Percentiles rank a stretch among this genome's conserved stretches.
phyloP scores from a whole-genome alignment of 2,888 invertebrate species.

The Cantharis rufa region DNA sequence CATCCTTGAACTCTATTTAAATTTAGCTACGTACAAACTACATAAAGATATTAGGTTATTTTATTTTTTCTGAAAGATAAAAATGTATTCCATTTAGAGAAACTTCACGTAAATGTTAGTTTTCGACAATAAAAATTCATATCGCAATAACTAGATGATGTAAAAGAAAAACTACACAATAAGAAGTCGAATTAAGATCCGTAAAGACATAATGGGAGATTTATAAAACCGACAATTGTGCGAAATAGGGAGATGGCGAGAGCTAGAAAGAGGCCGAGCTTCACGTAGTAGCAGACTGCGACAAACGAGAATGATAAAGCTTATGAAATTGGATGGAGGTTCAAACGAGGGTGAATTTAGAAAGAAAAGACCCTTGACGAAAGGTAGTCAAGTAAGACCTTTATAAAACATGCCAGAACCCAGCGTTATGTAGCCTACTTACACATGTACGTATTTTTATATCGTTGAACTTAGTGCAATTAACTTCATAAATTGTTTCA shows the following conservation, averaged over 20 bases:
- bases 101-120: neutral
- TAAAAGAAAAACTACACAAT: constrained; percentile 2
- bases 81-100: neutral
- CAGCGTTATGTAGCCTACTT: neutral
- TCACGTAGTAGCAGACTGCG: constrained; percentile 18
- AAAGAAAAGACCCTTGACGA: constrained; percentile 10
- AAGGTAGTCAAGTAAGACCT: neutral
- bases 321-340: constrained; percentile 25
- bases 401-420: neutral
- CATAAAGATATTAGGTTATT: neutral
- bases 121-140: neutral
- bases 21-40: neutral
- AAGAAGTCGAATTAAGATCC: constrained; percentile 17
- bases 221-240: constrained; percentile 24
- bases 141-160: neutral
- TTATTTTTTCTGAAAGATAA: neutral
- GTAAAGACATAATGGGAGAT: constrained; percentile 23
- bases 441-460: neutral
- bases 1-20: constrained; percentile 1
- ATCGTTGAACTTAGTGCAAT: neutral
- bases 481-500: neutral
- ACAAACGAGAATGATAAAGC: constrained; percentile 28
- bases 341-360: constrained; percentile 18
- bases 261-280: neutral
- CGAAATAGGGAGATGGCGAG: constrained; percentile 12